phyloP scores from a whole-genome alignment of 2,113 vertebrate species.

The Lutjanus erythropterus region DNA sequence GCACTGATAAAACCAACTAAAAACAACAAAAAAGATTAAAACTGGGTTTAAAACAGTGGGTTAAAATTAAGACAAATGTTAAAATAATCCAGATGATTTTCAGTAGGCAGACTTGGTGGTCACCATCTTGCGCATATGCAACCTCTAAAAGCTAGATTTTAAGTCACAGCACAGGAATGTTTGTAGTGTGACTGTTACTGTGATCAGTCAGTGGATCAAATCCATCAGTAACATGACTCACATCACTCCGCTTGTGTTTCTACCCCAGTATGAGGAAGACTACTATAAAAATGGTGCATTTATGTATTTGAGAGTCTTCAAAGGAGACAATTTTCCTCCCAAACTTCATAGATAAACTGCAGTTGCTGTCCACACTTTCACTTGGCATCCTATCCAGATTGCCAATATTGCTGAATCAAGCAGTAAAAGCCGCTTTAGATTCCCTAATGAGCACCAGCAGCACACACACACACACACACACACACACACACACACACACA shows the following conservation, averaged over 20 bases:
- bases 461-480: background rate
- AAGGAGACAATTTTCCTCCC: slow-evolving; percentile 15
- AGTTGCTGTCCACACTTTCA: slow-evolving; percentile 30
- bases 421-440: slow-evolving; percentile 50
- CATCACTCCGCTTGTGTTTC: background rate
- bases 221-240: background rate
- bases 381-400: slow-evolving; percentile 35
- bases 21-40: too few relatives aligned
- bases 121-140: too few relatives aligned
- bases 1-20: too few relatives aligned
- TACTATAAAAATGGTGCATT: background rate
- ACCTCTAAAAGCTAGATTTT: background rate
- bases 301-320: slow-evolving; percentile 32
- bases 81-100: too few relatives aligned
- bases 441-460: slow-evolving; percentile 65
- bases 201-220: background rate
- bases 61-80: too few relatives aligned
- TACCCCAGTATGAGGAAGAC: background rate
- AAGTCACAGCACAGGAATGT: background rate
- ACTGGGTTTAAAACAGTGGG: too few relatives aligned
- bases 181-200: too few relatives aligned
- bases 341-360: slow-evolving; percentile 31
- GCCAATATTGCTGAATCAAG: slow-evolving; percentile 67
- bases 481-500: slow-evolving; percentile 5
- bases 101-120: too few relatives aligned